Percentiles rank a stretch among this genome's conserved stretches.
These are phyloP conservation scores for Micropterix aruncella DNA, from an alignment of 2,888 invertebrate species.

Conservation along the genomic window DNA sequence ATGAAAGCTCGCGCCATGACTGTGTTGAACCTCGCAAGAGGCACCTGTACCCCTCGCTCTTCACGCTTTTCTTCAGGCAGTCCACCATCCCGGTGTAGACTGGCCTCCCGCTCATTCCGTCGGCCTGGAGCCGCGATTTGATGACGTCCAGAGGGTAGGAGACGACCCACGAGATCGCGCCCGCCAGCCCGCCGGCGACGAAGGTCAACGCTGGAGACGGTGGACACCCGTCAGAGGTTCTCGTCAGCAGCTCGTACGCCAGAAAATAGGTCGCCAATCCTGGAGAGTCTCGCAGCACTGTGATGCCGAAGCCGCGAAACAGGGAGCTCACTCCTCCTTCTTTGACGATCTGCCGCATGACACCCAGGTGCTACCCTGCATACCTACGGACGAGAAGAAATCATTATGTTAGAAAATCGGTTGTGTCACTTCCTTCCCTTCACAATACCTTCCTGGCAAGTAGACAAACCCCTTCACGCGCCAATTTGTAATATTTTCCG, in stretches of 20 bases:
- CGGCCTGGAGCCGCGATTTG: slow-evolving; percentile 77
- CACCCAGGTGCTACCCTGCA: slow-evolving; percentile 41
- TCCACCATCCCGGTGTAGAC: slow-evolving; percentile 61
- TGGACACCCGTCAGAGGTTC: too few relatives aligned
- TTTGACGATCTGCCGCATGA: slow-evolving; percentile 43
- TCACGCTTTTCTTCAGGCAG: slow-evolving; percentile 57
- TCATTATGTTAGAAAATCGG: too few relatives aligned
- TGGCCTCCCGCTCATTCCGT: slow-evolving; percentile 39
- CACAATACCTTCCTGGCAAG: too few relatives aligned
- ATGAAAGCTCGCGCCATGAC: slow-evolving; percentile 81
- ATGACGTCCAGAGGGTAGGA: slow-evolving; percentile 84
- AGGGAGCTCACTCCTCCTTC: slow-evolving; percentile 55
- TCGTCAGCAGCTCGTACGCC: slow-evolving; percentile 65
- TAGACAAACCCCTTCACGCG: too few relatives aligned
- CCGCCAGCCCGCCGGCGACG: slow-evolving; percentile 74
- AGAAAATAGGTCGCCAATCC: slow-evolving; percentile 78
- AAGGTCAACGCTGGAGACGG: slow-evolving; percentile 53
- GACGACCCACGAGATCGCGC: slow-evolving; percentile 72
- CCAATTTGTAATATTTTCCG: too few relatives aligned
- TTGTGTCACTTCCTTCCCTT: too few relatives aligned
- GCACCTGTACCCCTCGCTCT: slow-evolving; percentile 52
- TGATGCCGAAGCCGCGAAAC: slow-evolving; percentile 61
- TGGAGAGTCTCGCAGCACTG: slow-evolving; percentile 67
- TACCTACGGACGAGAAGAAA: slow-evolving; percentile 23
- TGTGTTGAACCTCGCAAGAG: slow-evolving; percentile 59